A percentile compares a stretch with the other conserved stretches of the same genome.
These are phyloP conservation scores for Tolypeutes matacus DNA, from an alignment of 2,797 vertebrate genomes.

Conservation along the genomic window DNA sequence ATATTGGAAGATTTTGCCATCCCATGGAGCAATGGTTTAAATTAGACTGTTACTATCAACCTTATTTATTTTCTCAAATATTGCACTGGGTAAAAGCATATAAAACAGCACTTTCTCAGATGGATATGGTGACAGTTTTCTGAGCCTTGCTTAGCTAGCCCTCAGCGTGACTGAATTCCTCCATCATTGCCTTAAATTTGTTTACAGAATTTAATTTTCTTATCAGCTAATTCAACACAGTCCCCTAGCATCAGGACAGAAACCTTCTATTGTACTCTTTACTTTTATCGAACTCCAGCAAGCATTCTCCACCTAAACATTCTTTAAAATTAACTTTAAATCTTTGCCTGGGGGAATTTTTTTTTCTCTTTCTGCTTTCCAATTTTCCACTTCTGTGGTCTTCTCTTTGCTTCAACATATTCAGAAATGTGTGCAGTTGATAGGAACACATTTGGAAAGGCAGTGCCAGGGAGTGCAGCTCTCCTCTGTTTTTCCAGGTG, in stretches of 20 bases:
- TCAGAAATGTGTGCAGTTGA: conserved; percentile 79
- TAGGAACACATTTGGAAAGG: conserved; percentile 82
- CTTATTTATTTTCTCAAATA: background rate
- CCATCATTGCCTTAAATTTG: conserved; percentile 64
- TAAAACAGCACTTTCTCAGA: conserved; percentile 38
- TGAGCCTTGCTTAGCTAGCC: background rate
- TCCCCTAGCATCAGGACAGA: conserved; percentile 66
- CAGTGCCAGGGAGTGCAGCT: conserved; percentile 60
- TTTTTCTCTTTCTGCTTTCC: conserved; percentile 73
- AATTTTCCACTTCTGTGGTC: conserved; percentile 82
- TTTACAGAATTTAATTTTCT: conserved; percentile 76
- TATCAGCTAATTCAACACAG: conserved; percentile 74
- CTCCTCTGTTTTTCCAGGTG: conserved; percentile 77
- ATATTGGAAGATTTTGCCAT: conserved; percentile 23
- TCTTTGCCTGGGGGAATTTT: conserved; percentile 75
- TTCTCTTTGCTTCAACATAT: conserved; percentile 77
- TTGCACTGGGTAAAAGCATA: background rate
- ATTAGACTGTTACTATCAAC: background rate
- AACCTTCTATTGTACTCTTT: conserved; percentile 51
- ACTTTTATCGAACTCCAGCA: conserved; percentile 78
- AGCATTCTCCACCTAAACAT: conserved; percentile 66
- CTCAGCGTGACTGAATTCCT: background rate
- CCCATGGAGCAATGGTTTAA: background rate
- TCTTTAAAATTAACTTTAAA: conserved; percentile 81
- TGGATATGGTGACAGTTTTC: conserved; percentile 48